These are phyloP conservation scores for Cheirogaleus medius DNA, from an alignment of 2,113 vertebrate species.

Conservation along the genomic window DNA sequence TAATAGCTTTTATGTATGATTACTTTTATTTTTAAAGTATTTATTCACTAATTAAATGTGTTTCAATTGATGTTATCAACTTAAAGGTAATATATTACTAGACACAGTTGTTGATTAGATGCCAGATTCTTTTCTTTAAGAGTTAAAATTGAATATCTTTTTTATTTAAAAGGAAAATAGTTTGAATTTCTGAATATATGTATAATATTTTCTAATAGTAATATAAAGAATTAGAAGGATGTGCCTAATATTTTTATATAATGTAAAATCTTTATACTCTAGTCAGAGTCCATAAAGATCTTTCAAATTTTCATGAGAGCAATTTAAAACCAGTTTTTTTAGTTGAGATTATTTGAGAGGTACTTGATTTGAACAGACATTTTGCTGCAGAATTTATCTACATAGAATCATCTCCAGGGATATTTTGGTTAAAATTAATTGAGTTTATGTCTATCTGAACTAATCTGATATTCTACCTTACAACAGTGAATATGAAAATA, in stretches of 20 bases:
- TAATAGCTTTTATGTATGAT: background rate
- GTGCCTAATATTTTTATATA: background rate
- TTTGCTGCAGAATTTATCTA: conserved; percentile 32
- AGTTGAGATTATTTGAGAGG: background rate
- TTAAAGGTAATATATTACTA: background rate
- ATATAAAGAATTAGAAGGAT: background rate
- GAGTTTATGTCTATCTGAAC: background rate
- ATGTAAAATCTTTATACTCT: background rate
- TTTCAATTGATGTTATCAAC: background rate
- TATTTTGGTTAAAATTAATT: background rate
- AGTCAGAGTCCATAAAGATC: background rate
- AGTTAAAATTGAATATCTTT: conserved; percentile 7
- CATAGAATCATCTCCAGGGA: background rate
- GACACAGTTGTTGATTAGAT: background rate
- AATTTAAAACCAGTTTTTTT: background rate
- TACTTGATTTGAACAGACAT: background rate
- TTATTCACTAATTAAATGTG: background rate
- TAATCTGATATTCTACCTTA: background rate
- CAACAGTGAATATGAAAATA: background rate
- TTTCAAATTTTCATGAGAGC: background rate
- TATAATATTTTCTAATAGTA: background rate
- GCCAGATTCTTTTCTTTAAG: conserved; percentile 38
- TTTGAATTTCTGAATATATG: background rate
- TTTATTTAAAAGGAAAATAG: background rate
- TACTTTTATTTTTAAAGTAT: conserved; percentile 4